These are phyloP conservation scores for Anhinga anhinga DNA, from an alignment of 2,113 vertebrate species.

Conservation along the genomic window DNA sequence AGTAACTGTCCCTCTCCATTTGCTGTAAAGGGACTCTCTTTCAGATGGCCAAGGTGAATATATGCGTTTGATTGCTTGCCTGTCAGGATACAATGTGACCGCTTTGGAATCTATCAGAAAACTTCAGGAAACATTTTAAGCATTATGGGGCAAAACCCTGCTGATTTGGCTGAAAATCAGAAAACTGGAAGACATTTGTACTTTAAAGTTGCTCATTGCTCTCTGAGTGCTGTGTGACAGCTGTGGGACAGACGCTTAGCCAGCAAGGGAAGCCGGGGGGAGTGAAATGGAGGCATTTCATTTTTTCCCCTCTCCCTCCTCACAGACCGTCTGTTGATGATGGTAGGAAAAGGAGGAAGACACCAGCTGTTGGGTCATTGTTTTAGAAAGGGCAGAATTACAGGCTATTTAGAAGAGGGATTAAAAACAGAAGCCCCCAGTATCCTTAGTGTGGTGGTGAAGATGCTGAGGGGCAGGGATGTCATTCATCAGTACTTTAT, in stretches of 20 bases:
- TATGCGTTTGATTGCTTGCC: background rate
- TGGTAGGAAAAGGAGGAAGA: background rate
- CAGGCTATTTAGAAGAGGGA: background rate
- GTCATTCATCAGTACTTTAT: background rate
- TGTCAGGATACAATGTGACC: background rate
- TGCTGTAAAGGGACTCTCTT: background rate
- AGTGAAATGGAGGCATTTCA: background rate
- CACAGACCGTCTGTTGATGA: background rate
- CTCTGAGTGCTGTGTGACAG: background rate
- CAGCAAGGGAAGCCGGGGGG: background rate
- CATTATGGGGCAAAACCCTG: background rate
- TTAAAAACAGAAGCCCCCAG: background rate
- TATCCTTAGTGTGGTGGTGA: background rate
- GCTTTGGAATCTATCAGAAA: background rate
- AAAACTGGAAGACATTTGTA: background rate
- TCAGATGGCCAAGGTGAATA: background rate
- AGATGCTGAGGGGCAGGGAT: background rate
- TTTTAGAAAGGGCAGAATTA: constrained; percentile 7
- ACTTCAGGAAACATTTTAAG: background rate
- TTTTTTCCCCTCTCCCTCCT: background rate
- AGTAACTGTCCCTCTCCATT: background rate
- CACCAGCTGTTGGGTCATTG: constrained; percentile 1
- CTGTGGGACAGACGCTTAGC: background rate
- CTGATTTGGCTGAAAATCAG: background rate
- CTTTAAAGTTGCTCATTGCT: background rate